phyloP scores from a whole-genome alignment of 2,888 invertebrate species.

The Caenorhabditis macrosperma region DNA sequence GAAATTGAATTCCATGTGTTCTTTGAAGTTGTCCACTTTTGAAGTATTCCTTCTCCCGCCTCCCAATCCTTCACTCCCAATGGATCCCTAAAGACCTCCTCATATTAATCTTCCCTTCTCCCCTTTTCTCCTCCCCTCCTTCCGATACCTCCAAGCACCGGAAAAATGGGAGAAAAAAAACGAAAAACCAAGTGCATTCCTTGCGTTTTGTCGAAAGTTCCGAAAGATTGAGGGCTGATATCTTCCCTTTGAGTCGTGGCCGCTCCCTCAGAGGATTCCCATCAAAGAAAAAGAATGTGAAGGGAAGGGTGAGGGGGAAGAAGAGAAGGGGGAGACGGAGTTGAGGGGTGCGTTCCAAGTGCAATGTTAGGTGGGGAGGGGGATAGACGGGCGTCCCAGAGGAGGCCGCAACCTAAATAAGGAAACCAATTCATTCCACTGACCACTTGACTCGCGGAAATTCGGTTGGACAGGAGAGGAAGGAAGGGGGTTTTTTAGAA shows the following conservation, averaged over 20 bases:
- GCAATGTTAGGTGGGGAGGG: slow-evolving; percentile 8
- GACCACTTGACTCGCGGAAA: not conserved
- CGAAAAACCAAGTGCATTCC: not conserved
- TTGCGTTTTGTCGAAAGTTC: not conserved
- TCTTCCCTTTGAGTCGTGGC: slow-evolving; percentile 9
- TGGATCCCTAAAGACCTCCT: not conserved
- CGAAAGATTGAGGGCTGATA: slow-evolving; percentile 13
- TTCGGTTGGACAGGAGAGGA: no score
- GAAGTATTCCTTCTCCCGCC: no score
- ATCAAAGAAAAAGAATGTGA: not conserved
- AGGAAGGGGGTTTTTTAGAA: not conserved
- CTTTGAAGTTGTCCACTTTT: no score
- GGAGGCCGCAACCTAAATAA: not conserved
- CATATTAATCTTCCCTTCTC: no score
- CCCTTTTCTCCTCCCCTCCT: not conserved
- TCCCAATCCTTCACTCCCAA: not conserved
- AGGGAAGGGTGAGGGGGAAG: not conserved
- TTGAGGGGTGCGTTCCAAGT: slow-evolving; percentile 20
- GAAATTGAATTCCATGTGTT: no score
- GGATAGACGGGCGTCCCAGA: not conserved
- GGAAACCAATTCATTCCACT: slow-evolving; percentile 3
- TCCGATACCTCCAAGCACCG: not conserved
- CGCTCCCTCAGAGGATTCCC: slow-evolving; percentile 3
- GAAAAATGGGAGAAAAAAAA: not conserved
- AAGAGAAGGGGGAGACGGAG: no score